Conservation (phyloP, 2,113 vertebrate genomes). For the Coreoperca whiteheadi region DNA sequence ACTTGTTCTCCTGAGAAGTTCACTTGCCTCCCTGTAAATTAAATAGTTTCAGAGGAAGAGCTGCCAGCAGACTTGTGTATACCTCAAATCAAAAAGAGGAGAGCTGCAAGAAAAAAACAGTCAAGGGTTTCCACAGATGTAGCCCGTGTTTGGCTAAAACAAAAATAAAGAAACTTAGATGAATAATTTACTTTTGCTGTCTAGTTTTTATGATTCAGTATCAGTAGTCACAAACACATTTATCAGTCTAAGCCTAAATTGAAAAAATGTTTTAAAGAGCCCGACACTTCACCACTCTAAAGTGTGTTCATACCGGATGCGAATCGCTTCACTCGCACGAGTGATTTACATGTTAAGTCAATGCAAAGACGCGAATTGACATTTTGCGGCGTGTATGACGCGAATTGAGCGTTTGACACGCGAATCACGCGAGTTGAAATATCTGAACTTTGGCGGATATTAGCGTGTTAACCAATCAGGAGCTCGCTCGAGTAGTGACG, state of each 20-base stretch:
- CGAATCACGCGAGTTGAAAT: no score
- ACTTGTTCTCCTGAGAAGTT: conserved; percentile 55
- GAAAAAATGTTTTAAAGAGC: neutral
- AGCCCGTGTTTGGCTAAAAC: neutral
- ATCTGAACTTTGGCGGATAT: no score
- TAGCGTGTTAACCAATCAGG: no score
- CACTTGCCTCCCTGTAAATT: conserved; percentile 70
- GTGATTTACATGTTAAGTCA: no score
- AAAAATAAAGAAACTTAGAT: neutral
- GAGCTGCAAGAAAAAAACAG: conserved; percentile 22
- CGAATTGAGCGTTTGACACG: no score
- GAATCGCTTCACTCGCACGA: no score
- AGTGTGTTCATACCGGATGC: no score
- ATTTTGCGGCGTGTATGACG: no score
- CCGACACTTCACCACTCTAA: neutral
- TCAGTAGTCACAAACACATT: neutral
- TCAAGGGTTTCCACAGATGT: conserved; percentile 44
- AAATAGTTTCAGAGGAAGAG: conserved; percentile 69
- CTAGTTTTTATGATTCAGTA: neutral
- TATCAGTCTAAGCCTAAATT: neutral
- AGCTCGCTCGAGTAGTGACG: no score
- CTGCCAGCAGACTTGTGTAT: conserved; percentile 52
- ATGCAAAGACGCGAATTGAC: no score
- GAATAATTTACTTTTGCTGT: conserved; percentile 14
- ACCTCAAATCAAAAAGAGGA: conserved; percentile 36